A percentile compares a stretch with the other conserved stretches of the same genome.
These are phyloP conservation scores for Lepeophtheirus nordmannii DNA, from an alignment of 2,888 invertebrate genomes.

Conservation along the genomic window DNA sequence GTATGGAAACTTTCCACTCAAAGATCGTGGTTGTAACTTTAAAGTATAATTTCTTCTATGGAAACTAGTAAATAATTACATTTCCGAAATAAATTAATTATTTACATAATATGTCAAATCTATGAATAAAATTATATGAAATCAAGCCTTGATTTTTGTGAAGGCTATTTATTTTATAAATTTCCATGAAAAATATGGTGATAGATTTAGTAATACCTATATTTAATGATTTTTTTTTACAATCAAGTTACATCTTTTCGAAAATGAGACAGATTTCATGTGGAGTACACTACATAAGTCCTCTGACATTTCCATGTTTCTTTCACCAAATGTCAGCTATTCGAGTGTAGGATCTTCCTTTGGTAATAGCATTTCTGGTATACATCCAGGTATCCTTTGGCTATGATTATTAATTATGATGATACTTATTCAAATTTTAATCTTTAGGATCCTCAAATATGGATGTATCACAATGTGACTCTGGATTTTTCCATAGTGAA, in stretches of 20 bases:
- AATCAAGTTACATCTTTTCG: neutral
- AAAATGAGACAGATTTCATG: conserved; percentile 2
- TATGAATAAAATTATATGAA: too few species aligned
- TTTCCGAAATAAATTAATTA: too few species aligned
- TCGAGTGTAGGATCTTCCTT: neutral
- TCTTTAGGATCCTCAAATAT: neutral
- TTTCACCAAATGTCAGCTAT: neutral
- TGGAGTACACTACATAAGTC: neutral
- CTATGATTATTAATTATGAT: too few species aligned
- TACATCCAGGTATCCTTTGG: neutral
- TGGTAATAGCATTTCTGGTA: neutral
- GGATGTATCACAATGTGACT: neutral
- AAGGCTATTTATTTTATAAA: too few species aligned
- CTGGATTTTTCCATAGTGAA: neutral
- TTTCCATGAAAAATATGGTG: too few species aligned
- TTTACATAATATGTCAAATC: too few species aligned
- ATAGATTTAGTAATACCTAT: neutral
- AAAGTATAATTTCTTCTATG: neutral
- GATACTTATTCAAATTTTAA: too few species aligned
- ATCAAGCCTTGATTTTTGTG: too few species aligned
- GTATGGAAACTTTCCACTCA: neutral
- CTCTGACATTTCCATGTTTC: neutral
- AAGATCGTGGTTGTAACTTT: conserved; percentile 1
- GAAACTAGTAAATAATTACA: too few species aligned
- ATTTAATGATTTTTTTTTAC: neutral